Evolutionary conservation across 2,113 vertebrate genomes (phyloP).

Genomic region (Thamnaconus septentrionalis): DNA sequence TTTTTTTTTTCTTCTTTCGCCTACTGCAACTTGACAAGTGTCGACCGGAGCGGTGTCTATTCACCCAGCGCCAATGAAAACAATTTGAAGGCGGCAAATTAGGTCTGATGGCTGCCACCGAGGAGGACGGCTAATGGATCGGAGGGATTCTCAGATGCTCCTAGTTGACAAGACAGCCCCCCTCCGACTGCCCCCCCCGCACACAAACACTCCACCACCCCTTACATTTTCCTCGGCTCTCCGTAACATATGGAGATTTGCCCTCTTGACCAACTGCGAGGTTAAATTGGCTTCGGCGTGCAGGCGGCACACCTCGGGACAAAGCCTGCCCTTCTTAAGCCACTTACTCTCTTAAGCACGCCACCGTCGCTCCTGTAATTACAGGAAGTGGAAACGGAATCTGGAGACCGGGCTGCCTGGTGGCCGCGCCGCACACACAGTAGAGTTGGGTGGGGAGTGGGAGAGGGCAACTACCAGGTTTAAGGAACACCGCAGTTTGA

Average conservation of each 20-base stretch:
- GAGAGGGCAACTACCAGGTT: constrained; percentile 16
- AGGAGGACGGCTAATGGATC: constrained; percentile 37
- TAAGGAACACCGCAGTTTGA: too few species aligned
- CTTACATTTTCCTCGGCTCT: constrained; percentile 13
- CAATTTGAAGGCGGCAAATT: constrained; percentile 33
- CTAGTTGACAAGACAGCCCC: background rate
- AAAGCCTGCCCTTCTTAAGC: constrained; percentile 59
- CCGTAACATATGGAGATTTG: constrained; percentile 68
- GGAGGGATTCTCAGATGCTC: constrained; percentile 27
- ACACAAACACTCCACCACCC: constrained; percentile 1
- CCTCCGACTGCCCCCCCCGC: background rate
- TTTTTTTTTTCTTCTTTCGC: constrained; percentile 6
- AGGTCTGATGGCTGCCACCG: constrained; percentile 35
- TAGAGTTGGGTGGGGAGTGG: too few species aligned
- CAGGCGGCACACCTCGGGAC: constrained; percentile 50
- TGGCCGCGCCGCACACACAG: too few species aligned
- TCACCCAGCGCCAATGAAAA: constrained; percentile 21
- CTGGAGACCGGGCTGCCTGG: too few species aligned
- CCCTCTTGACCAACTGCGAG: constrained; percentile 32
- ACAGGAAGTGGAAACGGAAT: constrained; percentile 48
- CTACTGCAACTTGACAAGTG: constrained; percentile 39
- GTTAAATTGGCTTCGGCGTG: constrained; percentile 53
- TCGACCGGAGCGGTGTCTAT: constrained; percentile 40
- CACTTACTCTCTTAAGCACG: constrained; percentile 60
- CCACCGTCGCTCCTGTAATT: constrained; percentile 55